Conservation (phyloP, 2,113 vertebrate genomes). For the Catharus bicknelli region DNA sequence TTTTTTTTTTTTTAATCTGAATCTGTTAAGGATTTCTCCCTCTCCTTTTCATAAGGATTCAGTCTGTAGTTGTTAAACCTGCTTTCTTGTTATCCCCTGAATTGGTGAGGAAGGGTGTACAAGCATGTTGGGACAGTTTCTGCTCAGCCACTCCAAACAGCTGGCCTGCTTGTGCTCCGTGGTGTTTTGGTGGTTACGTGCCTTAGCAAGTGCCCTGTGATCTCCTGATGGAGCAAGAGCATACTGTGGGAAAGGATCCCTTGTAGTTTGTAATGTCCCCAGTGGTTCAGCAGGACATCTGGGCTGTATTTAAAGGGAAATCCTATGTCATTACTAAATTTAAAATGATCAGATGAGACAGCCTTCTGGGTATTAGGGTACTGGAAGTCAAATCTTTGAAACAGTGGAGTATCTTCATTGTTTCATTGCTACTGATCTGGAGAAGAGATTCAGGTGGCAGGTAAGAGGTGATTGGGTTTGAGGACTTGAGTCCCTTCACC, state of each 20-base stretch:
- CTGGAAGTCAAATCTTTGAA: neutral
- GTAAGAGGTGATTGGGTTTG: neutral
- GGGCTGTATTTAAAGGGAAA: neutral
- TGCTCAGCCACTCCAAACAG: neutral
- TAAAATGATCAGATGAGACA: neutral
- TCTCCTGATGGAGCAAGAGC: neutral
- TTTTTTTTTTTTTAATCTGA: neutral
- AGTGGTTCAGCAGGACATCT: neutral
- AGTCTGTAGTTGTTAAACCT: neutral
- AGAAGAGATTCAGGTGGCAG: neutral
- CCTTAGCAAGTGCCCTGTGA: neutral
- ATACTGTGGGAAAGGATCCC: neutral
- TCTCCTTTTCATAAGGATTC: neutral
- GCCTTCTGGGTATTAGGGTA: neutral
- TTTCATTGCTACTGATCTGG: neutral
- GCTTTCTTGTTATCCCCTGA: neutral
- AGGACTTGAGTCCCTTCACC: neutral
- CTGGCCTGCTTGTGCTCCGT: accelerated
- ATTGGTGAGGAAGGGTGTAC: neutral
- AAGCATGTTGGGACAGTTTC: neutral
- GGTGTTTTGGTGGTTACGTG: neutral
- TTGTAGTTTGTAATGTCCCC: neutral
- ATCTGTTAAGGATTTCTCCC: neutral
- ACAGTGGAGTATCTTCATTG: neutral
- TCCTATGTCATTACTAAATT: neutral